Base-by-base conservation (phyloP, 1,140 invertebrate genomes). In the Heliconius congener region DNA sequence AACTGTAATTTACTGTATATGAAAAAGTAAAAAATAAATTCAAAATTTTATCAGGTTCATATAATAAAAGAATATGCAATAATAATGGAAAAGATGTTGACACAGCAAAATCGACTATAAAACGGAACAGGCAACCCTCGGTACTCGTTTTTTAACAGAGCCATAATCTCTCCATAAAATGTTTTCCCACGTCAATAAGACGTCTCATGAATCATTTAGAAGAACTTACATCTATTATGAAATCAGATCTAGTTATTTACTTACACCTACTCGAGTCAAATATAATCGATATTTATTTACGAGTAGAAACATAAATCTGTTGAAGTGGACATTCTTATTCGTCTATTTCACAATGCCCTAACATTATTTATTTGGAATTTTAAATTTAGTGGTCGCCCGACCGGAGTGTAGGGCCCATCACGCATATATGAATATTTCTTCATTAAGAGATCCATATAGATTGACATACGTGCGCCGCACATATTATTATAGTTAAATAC, bases 241-340 rank as follows among this genome's bases (percentile, higher is more conserved):
- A 84, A 84, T 83, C 66, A 83, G 75, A 78, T 85, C 11, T 66
- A 74, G 79, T 81, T 77, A 76, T 83, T 73, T 75, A 52, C 71
- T 52, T 81, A 80, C 71, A 78, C 76, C 82, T 84, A 78, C 80
- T 80, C 79, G 77, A 80, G 73, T 82, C 78, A 71, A 74, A 83
- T 78, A 75, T 78, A 75, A 85, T 84, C 82, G 78, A 80, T 80
- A 71, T 77, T 82, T 83, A 78, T 87, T 85, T 87, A 87, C 74
- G 85, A 76, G 72, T 60, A 27, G 79, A 80, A 77, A 74, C 80
- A 75, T 81, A 86, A 80, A 79, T 83, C 77, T 83, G 83, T 77
- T 85, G 84, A 81, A 84, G 80, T 86, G 83, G 81, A 85, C 77
- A 82, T 86, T 86, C 73, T 83, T 84, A 82, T 84, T 82, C 81